Evolutionary conservation across 2,797 vertebrate species (phyloP).

Genomic region (Manis javanica): DNA sequence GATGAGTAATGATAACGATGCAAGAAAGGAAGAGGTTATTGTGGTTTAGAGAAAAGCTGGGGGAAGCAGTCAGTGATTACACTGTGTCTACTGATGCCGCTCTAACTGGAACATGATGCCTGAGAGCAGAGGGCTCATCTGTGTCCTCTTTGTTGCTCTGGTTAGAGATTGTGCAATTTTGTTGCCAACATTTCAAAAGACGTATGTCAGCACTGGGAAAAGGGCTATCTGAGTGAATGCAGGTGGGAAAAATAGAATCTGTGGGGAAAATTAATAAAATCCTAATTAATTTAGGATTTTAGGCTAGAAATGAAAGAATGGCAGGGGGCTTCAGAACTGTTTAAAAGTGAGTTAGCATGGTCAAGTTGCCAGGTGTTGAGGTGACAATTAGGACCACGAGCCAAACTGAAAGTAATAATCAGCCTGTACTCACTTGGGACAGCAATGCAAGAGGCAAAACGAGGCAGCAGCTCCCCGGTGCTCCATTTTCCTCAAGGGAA

Average conservation of each 20-base stretch:
- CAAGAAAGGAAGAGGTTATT: background rate
- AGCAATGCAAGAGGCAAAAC: background rate
- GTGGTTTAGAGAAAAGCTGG: background rate
- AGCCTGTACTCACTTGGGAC: background rate
- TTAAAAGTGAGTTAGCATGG: background rate
- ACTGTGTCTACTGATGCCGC: rapidly evolving
- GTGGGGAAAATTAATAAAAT: too few relatives aligned
- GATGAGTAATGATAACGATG: rapidly evolving
- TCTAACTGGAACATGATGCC: background rate
- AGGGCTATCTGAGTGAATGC: background rate
- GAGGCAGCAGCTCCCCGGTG: background rate
- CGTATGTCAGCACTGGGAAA: background rate
- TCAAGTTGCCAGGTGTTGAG: background rate
- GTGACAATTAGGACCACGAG: background rate
- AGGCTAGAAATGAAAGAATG: background rate
- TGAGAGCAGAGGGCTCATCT: background rate
- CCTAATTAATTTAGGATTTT: background rate
- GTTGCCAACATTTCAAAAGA: background rate
- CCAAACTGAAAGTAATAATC: background rate
- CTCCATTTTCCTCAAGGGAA: background rate
- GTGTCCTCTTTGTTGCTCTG: background rate
- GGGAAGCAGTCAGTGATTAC: background rate
- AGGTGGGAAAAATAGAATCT: background rate
- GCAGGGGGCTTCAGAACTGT: background rate
- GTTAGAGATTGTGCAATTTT: background rate